Evolutionary conservation across 2,113 vertebrate genomes (phyloP).

Genomic region (Semnornis frantzii): DNA sequence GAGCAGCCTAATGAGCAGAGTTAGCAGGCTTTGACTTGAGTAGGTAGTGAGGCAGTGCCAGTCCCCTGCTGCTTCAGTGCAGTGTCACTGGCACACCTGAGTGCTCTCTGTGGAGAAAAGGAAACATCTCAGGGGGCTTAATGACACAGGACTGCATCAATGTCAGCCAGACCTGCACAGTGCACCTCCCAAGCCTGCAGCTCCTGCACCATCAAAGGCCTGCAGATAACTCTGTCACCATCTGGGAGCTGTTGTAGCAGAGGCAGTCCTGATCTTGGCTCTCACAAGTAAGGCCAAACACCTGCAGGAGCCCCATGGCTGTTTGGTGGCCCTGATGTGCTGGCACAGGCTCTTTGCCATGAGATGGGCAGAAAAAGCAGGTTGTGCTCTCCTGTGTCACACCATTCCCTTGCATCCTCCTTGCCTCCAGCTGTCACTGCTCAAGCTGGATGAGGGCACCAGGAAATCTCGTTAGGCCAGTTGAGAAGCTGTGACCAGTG

Average conservation of each 20-base stretch:
- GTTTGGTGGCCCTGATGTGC: neutral
- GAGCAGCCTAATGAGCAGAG: neutral
- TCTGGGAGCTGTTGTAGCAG: neutral
- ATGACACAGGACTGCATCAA: neutral
- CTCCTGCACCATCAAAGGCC: neutral
- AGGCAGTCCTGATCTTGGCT: neutral
- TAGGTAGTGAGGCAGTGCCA: neutral
- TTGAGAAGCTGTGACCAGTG: neutral
- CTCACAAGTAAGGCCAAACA: neutral
- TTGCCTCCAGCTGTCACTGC: neutral
- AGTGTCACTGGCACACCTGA: neutral
- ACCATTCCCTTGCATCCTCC: neutral
- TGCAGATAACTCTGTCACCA: neutral
- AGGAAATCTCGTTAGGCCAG: neutral
- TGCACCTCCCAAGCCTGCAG: neutral
- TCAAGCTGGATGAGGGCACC: neutral
- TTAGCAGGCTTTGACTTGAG: neutral
- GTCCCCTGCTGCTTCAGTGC: neutral
- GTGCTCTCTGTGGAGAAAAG: neutral
- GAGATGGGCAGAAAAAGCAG: neutral
- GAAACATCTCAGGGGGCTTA: neutral
- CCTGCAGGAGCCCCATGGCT: neutral
- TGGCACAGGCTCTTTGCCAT: neutral
- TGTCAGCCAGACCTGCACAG: neutral
- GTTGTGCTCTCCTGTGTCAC: no score